Evolutionary conservation across 2,797 vertebrate genomes (phyloP), one percentile per base, ranked within the genome.

Genomic region (Tinamus major): DNA sequence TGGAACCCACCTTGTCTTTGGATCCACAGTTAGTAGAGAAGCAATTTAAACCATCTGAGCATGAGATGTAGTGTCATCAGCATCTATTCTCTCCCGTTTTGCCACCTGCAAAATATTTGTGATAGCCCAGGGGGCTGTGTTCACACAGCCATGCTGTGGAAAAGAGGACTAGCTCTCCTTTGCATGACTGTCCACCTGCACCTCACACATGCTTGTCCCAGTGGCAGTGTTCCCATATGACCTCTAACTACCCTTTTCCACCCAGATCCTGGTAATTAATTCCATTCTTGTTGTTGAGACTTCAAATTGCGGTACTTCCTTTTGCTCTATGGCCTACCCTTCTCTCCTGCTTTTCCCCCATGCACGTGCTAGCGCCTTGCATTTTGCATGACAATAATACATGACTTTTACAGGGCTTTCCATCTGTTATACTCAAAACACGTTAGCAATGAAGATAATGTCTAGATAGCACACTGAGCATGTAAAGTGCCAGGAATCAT

Each of bases 1-100:
- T 93, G 63, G 77, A 93, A 91, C 51, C 56, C 82, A 87, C 67
- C 82, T 86, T 93, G 61, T 58, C 63, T 94, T 93, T 93, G 87
- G 89, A 92, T 61, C 70, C 72, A 18, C 53, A 29, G 35, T 86
- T 91, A 69, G 56, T 55, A 91, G 56, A 65, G 33, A 86, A 76
- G 67, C 41, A 79, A 79, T 94, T 87, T 88, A 88, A 96, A 92
- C 59, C 41, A 86, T 68, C 82, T 85, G 72, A 74, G 81, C 90
- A 87, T 81, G 80, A 64, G 82, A 71, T 68, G 58, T 41, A 90
- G 79, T 3, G 2, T 88, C 62, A 84, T 91, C 70, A 26, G 64
- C 82, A 92, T 88, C 89, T 92, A 63, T 51, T 91, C 27, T 88
- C 79, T 81, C 56, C 74, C n/a, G 26, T 1, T 92, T 91, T 88